phyloP scores from a whole-genome alignment of 2,113 vertebrate genomes.

The Sisor rabdophorus region DNA sequence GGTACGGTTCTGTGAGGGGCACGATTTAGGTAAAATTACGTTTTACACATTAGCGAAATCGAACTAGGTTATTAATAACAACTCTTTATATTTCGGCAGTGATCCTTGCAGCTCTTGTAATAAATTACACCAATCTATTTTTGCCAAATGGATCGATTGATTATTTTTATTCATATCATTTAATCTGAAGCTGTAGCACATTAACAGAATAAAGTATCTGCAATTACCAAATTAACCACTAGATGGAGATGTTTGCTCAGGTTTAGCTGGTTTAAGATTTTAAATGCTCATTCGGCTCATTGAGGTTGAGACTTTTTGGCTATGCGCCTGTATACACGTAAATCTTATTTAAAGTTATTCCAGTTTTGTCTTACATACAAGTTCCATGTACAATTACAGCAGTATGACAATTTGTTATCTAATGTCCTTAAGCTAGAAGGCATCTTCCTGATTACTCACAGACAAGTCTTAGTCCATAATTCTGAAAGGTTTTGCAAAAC shows the following conservation, averaged over 20 bases:
- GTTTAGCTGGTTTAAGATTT: not conserved
- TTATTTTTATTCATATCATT: not conserved
- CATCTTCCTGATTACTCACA: not conserved
- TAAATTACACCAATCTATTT: not conserved
- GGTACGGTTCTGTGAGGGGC: not conserved
- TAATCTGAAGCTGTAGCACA: not conserved
- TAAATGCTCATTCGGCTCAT: not conserved
- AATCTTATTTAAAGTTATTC: not conserved
- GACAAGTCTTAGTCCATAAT: not conserved
- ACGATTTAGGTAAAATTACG: not conserved
- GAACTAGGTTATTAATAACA: no score
- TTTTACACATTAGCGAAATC: not conserved
- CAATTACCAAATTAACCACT: constrained; percentile 26
- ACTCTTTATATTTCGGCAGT: not conserved
- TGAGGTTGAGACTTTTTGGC: not conserved
- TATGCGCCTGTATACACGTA: not conserved
- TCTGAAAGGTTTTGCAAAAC: not conserved
- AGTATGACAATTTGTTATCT: not conserved
- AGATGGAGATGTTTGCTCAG: constrained; percentile 46
- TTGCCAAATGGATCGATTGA: not conserved
- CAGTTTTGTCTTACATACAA: no score
- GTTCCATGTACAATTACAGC: not conserved
- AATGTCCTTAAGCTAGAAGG: not conserved
- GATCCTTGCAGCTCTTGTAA: not conserved
- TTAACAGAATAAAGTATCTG: not conserved